A percentile compares a stretch with the other conserved stretches of the same genome.
Evolutionary conservation across 2,797 vertebrate genomes (phyloP).

Genomic region (Falco berigora): DNA sequence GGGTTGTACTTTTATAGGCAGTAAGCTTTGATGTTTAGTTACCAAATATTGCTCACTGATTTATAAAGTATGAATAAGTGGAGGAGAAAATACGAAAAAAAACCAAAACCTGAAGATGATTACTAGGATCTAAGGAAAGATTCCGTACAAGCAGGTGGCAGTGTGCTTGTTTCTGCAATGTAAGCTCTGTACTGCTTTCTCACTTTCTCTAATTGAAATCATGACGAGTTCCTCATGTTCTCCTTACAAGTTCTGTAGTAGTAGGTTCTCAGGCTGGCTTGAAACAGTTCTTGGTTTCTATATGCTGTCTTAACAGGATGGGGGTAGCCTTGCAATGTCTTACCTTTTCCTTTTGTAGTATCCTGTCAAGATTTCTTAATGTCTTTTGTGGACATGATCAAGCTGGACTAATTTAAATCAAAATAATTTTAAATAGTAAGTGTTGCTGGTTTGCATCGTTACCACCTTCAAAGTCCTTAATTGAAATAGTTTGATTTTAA

Average conservation of each 20-base stretch:
- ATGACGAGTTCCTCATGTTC: not conserved
- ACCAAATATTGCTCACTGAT: not conserved
- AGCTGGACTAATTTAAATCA: not conserved
- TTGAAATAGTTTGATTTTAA: not conserved
- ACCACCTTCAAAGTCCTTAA: not conserved
- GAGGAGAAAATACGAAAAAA: not conserved
- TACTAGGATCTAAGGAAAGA: not conserved
- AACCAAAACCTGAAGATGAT: not conserved
- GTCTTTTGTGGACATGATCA: not conserved
- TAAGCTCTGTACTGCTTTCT: not conserved
- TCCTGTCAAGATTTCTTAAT: not conserved
- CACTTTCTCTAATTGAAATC: not conserved
- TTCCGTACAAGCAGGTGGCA: not conserved
- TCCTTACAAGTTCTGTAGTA: not conserved
- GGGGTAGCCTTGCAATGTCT: not conserved
- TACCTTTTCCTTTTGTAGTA: not conserved
- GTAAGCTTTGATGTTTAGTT: not conserved
- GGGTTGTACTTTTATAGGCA: not conserved
- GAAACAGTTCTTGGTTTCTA: not conserved
- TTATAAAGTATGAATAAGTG: not conserved
- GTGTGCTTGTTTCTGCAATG: not conserved
- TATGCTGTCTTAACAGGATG: not conserved
- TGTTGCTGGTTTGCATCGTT: not conserved
- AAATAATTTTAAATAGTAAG: not conserved
- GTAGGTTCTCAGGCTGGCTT: not conserved